phyloP scores from a whole-genome alignment of 2,888 invertebrate genomes.

The Monopis laevigella region DNA sequence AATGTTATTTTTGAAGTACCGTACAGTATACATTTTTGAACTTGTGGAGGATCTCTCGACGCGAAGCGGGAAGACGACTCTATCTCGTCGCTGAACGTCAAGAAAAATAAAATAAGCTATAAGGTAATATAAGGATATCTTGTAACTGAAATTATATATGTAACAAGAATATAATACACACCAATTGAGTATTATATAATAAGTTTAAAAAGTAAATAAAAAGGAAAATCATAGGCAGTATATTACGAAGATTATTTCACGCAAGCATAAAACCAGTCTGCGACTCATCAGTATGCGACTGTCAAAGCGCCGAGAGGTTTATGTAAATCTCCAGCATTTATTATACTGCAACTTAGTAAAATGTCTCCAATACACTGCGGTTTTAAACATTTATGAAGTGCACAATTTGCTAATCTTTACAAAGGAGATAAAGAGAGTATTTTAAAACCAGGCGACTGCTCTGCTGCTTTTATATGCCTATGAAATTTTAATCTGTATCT shows the following conservation, averaged over 20 bases:
- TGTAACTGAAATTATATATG: too few relatives aligned
- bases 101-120: too few relatives aligned
- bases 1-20: slow-evolving; percentile 1
- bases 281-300: slow-evolving; percentile 42
- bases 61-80: slow-evolving; percentile 1
- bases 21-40: slow-evolving; percentile 2
- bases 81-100: slow-evolving; percentile 5
- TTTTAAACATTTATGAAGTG: slow-evolving; percentile 29
- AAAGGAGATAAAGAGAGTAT: too few relatives aligned
- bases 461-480: too few relatives aligned
- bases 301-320: slow-evolving; percentile 41
- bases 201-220: too few relatives aligned
- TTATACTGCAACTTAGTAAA: slow-evolving; percentile 34
- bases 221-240: slow-evolving; percentile 35
- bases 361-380: slow-evolving; percentile 28
- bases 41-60: not conserved
- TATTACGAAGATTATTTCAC: slow-evolving; percentile 30
- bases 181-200: too few relatives aligned
- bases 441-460: too few relatives aligned
- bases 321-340: slow-evolving; percentile 46
- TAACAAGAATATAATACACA: too few relatives aligned
- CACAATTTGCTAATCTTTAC: slow-evolving; percentile 41
- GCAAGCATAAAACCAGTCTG: slow-evolving; percentile 28
- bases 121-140: too few relatives aligned
- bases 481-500: too few relatives aligned